A percentile compares a stretch with the other conserved stretches of the same genome.
Conservation (phyloP, 2,797 vertebrate genomes). For the Falco rusticolus region DNA sequence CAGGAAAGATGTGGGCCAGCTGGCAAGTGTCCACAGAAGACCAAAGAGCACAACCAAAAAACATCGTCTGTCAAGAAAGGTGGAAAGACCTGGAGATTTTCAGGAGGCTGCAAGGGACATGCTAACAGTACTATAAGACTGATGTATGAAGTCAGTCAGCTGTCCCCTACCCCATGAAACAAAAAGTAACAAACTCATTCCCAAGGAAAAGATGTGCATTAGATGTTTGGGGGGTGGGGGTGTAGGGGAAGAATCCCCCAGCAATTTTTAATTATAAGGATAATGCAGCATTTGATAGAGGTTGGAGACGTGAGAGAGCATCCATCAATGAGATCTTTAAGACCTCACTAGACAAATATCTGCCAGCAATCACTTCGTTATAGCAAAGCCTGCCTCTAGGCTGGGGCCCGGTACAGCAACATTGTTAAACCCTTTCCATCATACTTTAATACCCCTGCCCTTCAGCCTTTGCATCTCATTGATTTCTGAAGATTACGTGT, state of each 20-base stretch:
- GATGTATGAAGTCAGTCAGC: neutral
- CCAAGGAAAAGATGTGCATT: neutral
- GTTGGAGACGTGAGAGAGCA: neutral
- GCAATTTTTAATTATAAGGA: neutral
- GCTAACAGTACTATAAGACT: neutral
- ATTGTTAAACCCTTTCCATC: constrained; percentile 7
- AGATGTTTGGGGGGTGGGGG: neutral
- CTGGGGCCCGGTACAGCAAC: neutral
- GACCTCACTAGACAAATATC: neutral
- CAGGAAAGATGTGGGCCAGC: neutral
- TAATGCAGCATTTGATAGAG: neutral
- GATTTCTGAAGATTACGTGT: constrained; percentile 12
- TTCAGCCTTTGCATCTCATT: neutral
- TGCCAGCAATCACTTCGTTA: neutral
- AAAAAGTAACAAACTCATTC: neutral
- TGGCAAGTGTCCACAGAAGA: neutral
- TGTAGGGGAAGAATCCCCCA: neutral
- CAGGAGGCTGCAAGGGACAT: neutral
- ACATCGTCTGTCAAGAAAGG: neutral
- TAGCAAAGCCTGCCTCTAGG: neutral
- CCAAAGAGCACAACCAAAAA: neutral
- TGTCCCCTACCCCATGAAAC: neutral
- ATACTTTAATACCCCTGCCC: neutral
- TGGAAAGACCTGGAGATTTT: neutral
- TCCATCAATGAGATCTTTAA: neutral